A percentile compares a stretch with the other conserved stretches of the same genome.
Conservation (phyloP, 2,113 vertebrate genomes). For the Amblyopsis rosae region DNA sequence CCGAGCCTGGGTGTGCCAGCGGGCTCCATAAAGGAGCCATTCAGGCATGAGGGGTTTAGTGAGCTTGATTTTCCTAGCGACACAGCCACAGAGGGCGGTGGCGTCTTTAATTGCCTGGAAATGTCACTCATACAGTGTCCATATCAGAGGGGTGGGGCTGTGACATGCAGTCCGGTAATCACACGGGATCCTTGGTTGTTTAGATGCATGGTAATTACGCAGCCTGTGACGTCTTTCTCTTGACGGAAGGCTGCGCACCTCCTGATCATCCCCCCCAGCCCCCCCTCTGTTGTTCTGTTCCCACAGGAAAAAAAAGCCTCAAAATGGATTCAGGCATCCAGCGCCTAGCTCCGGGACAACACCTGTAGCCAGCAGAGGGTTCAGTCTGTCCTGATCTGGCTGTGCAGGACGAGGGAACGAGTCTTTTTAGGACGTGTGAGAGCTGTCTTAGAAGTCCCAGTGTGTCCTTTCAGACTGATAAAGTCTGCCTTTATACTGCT, state of each 20-base stretch:
- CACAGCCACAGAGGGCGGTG: slow-evolving; percentile 64
- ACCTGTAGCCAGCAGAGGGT: slow-evolving; percentile 10
- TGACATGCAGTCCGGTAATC: slow-evolving; percentile 58
- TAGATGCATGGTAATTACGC: slow-evolving; percentile 21
- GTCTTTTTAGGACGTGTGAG: slow-evolving; percentile 34
- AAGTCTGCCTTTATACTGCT: slow-evolving; percentile 38
- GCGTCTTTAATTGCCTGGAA: slow-evolving; percentile 67
- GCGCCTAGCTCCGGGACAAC: slow-evolving; percentile 42
- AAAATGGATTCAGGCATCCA: slow-evolving; percentile 25
- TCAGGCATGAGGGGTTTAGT: slow-evolving; percentile 58
- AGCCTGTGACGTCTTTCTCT: slow-evolving; percentile 55
- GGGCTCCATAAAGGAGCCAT: slow-evolving; percentile 63
- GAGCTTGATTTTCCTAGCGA: slow-evolving; percentile 64
- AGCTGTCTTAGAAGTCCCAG: slow-evolving; percentile 44
- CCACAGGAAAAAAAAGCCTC: slow-evolving; percentile 50
- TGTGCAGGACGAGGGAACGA: slow-evolving; percentile 51
- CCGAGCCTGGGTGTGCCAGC: slow-evolving; percentile 39
- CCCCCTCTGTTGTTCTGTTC: slow-evolving; percentile 16
- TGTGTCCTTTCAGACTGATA: slow-evolving; percentile 33
- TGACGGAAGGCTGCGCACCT: slow-evolving; percentile 5
- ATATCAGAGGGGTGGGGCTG: slow-evolving; percentile 62
- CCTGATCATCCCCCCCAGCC: slow-evolving; percentile 18
- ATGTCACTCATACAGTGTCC: slow-evolving; percentile 60
- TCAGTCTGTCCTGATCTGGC: slow-evolving; percentile 9
- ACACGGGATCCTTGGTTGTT: slow-evolving; percentile 3